A percentile compares a stretch with the other conserved stretches of the same genome.
Evolutionary conservation across 1,140 invertebrate genomes (phyloP).

Genomic region (Bombus superbus): DNA sequence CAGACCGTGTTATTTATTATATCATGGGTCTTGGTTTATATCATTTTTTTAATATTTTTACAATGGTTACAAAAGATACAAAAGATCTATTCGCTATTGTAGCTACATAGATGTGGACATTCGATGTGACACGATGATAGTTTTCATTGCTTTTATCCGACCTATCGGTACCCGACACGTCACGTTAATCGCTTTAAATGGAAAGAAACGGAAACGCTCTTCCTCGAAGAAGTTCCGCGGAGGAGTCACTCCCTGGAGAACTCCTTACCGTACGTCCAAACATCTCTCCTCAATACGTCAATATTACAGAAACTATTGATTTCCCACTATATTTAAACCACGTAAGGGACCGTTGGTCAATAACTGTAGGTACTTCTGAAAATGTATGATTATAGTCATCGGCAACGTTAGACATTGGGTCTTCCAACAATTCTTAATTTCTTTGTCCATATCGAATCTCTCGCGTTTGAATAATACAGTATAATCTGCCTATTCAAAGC

Average conservation of each 20-base stretch:
- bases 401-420: background rate
- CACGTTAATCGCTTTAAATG: background rate
- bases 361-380: constrained; percentile 38
- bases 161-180: background rate
- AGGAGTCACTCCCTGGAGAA: background rate
- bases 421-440: background rate
- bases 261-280: constrained; percentile 18
- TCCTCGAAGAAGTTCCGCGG: background rate
- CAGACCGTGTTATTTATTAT: too few species aligned
- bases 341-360: constrained; percentile 44
- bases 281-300: constrained; percentile 35
- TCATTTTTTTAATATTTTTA: too few species aligned
- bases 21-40: too few species aligned
- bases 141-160: background rate
- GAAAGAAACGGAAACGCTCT: background rate
- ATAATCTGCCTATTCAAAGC: background rate
- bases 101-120: background rate
- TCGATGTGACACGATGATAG: background rate
- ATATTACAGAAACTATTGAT: constrained; percentile 63
- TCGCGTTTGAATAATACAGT: background rate
- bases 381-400: constrained; percentile 16
- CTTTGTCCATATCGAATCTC: background rate
- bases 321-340: constrained; percentile 60
- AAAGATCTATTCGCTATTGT: too few species aligned
- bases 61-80: too few species aligned